Conservation (phyloP, 2,113 vertebrate genomes). For the Plectropomus leopardus region DNA sequence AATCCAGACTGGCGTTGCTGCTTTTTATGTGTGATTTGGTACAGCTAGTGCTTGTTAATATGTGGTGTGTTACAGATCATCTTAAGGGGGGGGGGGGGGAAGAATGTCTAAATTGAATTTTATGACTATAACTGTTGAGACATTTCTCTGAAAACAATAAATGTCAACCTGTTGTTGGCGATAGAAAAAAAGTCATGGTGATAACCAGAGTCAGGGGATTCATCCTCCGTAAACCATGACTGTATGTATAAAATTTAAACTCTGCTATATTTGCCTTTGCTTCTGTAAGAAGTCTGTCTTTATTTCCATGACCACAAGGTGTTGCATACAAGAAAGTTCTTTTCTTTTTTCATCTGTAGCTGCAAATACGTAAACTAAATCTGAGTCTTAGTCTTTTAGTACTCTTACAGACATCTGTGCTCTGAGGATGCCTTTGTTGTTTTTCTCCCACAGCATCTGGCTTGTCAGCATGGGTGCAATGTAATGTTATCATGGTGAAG, state of each 20-base stretch:
- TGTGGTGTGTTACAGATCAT: background rate
- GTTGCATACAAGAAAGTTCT: background rate
- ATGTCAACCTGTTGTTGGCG: background rate
- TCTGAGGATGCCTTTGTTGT: conserved; percentile 22
- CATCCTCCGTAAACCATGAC: background rate
- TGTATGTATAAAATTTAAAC: background rate
- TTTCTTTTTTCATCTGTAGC: background rate
- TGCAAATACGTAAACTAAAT: conserved; percentile 19
- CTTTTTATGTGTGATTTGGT: no score
- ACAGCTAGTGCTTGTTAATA: no score
- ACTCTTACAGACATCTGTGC: conserved; percentile 6
- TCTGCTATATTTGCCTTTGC: background rate
- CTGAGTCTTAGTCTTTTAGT: conserved; percentile 5
- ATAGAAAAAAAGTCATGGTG: background rate
- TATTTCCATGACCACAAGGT: background rate
- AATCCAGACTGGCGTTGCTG: no score
- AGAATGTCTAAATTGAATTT: background rate
- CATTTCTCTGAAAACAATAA: no score
- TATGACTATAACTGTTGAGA: background rate
- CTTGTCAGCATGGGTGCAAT: conserved; percentile 24
- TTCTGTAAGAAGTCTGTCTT: background rate
- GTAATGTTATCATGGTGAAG: conserved; percentile 34
- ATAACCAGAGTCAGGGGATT: background rate
- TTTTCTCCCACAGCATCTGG: conserved; percentile 42
- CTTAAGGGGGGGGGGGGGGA: background rate